These are phyloP conservation scores for Hoplias malabaricus DNA, from an alignment of 2,113 vertebrate species.

Conservation along the genomic window DNA sequence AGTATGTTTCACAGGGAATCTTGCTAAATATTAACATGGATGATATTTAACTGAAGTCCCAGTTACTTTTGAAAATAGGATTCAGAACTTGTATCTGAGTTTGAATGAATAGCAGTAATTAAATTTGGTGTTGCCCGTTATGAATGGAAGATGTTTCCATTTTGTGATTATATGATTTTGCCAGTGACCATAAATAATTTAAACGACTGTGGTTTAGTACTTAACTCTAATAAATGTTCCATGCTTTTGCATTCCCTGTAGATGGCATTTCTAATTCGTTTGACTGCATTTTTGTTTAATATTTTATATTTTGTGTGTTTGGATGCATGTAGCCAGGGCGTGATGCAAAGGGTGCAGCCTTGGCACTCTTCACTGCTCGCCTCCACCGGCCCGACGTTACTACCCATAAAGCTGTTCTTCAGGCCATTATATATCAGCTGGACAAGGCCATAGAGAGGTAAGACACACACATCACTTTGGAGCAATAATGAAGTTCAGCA, in stretches of 20 bases:
- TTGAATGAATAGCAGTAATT: no score
- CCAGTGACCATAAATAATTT: no score
- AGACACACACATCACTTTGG: not conserved
- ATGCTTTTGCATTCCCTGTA: not conserved
- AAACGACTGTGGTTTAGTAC: no score
- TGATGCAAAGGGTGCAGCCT: conserved; percentile 76
- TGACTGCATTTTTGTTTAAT: not conserved
- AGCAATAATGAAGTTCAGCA: no score
- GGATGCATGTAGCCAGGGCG: conserved; percentile 71
- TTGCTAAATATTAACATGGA: no score
- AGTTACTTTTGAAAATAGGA: no score
- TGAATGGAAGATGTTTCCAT: not conserved
- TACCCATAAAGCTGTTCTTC: conserved; percentile 77
- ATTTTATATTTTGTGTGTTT: not conserved
- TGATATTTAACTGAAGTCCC: no score
- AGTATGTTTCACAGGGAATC: no score
- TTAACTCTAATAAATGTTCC: not conserved
- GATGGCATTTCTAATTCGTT: not conserved
- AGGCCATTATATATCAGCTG: conserved; percentile 81
- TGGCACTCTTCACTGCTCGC: conserved; percentile 78
- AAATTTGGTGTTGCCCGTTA: no score
- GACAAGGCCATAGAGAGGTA: conserved; percentile 81
- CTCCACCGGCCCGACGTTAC: conserved; percentile 74
- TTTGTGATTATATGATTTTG: no score
- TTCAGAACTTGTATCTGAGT: no score